Percentiles rank a stretch among this genome's conserved stretches.
Conservation (phyloP, 2,113 vertebrate species). For the Theristicus caerulescens region DNA sequence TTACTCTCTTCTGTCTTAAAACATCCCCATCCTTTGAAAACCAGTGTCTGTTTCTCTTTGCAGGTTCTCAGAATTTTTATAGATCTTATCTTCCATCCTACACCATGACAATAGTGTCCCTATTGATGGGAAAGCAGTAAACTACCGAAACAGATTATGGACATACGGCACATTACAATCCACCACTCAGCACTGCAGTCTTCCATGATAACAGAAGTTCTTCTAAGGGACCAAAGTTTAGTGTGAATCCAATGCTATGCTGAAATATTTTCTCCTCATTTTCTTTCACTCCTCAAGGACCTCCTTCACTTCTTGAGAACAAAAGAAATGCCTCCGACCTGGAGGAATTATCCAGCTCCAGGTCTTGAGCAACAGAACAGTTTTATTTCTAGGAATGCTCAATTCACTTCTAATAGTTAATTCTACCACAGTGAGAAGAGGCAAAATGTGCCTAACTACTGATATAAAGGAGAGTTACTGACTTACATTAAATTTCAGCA, state of each 20-base stretch:
- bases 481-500: background rate
- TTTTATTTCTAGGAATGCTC: background rate
- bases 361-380: background rate
- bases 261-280: background rate
- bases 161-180: background rate
- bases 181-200: background rate
- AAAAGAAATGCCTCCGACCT: background rate
- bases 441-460: background rate
- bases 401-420: background rate
- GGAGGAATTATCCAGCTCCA: background rate
- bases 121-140: background rate
- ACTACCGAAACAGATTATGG: background rate
- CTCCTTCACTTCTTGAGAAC: accelerated
- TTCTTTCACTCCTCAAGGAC: background rate
- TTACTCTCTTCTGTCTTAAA: background rate
- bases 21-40: background rate
- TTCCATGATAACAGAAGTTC: background rate
- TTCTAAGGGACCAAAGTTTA: background rate
- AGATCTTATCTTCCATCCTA: background rate
- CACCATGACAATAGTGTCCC: background rate
- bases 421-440: background rate
- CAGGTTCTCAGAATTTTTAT: background rate
- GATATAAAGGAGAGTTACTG: background rate
- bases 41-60: background rate
- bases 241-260: background rate